Base-by-base conservation (phyloP, 1,140 invertebrate genomes). In the Drosophila cardini region DNA sequence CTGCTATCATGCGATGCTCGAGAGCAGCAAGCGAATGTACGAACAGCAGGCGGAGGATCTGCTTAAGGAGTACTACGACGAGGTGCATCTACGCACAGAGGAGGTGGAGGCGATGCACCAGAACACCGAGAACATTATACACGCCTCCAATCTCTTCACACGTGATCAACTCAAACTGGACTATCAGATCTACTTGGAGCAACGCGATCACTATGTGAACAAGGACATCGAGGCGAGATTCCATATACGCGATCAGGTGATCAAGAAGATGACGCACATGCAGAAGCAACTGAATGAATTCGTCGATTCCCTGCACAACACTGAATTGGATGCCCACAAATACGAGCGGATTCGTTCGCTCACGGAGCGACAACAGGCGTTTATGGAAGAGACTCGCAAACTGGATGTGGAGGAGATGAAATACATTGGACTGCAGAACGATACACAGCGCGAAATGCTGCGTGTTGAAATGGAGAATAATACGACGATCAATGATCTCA, bases 41-140 rank as follows among this genome's bases (percentile, higher is more conserved):
- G 80, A 84, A 16, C 46, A 57, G n/a, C 72, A 91, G 57, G 83
- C 86, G 0, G 80, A 79, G 16, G 83, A 89, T n/a, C 34, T 91
- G 15, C 74, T 91, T 0, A 38, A 74, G 6, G 90, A 91, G 2
- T 91, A 71, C 53, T 85, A 82, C n/a, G 72, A 89, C 0, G 90
- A 91, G 61, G 67, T 90, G 8, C 72, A 79, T 1, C 50, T 72
- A 0, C 72, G 74, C 18, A 82, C 80, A 7, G 76, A 91, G 10
- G 84, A 87, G 18, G 50, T 80, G 30, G 78, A 90, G 0, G 32
- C 56, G n/a, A 78, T 87, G 71, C 76, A 89, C 0, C 0, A 50
- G 2, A 83, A 91, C 42, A 65, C 76, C 21, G 90, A 91, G 56
- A 90, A 90, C 52, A 77, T 91, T 1, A 83, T 90, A 21, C 90